These are phyloP conservation scores for Chironomus tepperi DNA, from an alignment of 1,140 invertebrate species.

Conservation along the genomic window DNA sequence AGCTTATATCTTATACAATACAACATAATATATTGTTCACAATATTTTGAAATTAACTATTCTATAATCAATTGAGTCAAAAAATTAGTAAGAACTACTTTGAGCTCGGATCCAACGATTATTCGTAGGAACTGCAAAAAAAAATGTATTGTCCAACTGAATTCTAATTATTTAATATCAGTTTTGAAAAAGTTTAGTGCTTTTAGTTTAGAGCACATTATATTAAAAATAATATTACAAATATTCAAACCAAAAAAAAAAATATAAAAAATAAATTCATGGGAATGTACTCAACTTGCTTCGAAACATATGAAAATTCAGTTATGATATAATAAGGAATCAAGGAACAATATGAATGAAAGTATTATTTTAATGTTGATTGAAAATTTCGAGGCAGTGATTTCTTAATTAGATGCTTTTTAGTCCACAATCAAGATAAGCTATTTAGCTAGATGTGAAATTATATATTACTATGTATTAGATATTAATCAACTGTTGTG, in stretches of 20 bases:
- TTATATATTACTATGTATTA: neutral
- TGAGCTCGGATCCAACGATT: too few species aligned
- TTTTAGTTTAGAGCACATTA: too few species aligned
- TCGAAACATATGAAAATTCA: neutral
- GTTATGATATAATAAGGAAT: neutral
- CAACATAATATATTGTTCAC: too few species aligned
- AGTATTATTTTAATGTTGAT: neutral
- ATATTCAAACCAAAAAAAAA: conserved; percentile 10
- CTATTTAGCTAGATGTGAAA: neutral
- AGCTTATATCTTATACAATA: neutral
- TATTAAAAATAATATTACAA: neutral
- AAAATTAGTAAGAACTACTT: too few species aligned
- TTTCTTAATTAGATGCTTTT: neutral
- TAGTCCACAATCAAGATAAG: too few species aligned
- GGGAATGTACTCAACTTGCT: neutral
- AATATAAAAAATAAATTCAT: neutral
- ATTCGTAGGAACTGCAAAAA: too few species aligned
- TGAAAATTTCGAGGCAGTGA: neutral
- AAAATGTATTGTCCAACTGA: too few species aligned
- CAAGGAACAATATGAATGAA: neutral
- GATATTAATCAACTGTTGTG: too few species aligned
- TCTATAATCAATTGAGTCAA: too few species aligned
- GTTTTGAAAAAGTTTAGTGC: too few species aligned
- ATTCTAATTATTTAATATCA: too few species aligned
- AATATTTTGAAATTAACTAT: too few species aligned